phyloP scores from a whole-genome alignment of 2,888 invertebrate species.

The Ditula angustiorana region DNA sequence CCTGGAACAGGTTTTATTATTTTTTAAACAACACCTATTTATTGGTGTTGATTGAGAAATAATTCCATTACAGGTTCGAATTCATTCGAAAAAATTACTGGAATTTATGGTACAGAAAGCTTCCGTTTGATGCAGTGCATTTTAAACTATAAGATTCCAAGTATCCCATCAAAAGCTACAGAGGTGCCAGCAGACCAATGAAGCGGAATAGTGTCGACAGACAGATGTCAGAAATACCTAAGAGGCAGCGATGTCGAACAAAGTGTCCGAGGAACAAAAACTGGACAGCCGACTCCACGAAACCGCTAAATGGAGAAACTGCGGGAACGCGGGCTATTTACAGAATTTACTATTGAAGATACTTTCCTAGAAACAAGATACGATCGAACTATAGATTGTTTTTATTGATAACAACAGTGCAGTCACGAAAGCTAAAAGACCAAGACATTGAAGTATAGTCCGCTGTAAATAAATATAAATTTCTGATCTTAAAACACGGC shows the following conservation, averaged over 20 bases:
- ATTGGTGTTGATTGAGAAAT: no score
- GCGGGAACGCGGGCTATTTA: constrained; percentile 13
- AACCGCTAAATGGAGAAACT: constrained; percentile 44
- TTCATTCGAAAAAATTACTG: no score
- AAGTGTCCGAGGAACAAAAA: constrained; percentile 44
- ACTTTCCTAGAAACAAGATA: constrained; percentile 20
- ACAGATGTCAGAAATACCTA: constrained; percentile 63
- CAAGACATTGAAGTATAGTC: no score
- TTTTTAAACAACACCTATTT: no score
- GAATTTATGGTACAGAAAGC: no score
- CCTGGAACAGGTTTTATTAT: no score
- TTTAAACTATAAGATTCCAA: no score
- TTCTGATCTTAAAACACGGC: no score
- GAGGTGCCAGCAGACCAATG: constrained; percentile 58
- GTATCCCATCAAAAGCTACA: neutral
- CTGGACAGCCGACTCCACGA: constrained; percentile 24
- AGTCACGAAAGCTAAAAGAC: neutral
- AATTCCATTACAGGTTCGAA: no score
- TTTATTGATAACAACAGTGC: neutral
- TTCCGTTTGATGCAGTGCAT: no score
- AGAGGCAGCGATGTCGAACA: constrained; percentile 57
- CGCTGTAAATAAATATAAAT: no score
- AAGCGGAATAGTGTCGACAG: constrained; percentile 55
- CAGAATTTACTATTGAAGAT: constrained; percentile 7
- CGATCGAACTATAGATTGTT: constrained; percentile 9